Percentiles rank a stretch among this genome's conserved stretches.
phyloP scores from a whole-genome alignment of 1,140 invertebrate species.

The Bombus confusus region DNA sequence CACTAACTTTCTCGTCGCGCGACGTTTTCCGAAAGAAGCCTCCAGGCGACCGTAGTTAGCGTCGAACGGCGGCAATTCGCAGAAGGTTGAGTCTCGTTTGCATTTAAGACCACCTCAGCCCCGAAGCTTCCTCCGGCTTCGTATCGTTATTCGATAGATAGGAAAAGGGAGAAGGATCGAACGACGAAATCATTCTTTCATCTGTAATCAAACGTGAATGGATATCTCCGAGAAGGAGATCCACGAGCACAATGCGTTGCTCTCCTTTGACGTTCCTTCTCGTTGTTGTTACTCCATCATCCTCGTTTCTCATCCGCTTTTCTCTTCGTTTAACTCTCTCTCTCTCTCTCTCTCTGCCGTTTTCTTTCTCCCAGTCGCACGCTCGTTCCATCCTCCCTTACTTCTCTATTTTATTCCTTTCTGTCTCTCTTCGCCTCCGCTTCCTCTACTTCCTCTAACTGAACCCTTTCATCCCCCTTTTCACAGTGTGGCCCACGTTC shows the following conservation, averaged over 20 bases:
- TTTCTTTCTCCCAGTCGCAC: not conserved
- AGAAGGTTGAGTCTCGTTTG: conserved; percentile 6
- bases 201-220: conserved; percentile 14
- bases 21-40: too few species aligned
- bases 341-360: not conserved
- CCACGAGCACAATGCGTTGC: conserved; percentile 12
- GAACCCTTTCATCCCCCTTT: conserved; percentile 25
- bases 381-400: not conserved
- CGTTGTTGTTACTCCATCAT: conserved; percentile 5
- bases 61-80: conserved; percentile 25
- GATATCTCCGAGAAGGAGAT: not conserved
- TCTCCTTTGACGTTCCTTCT: conserved; percentile 13
- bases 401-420: not conserved
- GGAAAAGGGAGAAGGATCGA: not conserved
- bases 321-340: not conserved
- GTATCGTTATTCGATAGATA: not conserved
- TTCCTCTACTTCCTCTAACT: conserved; percentile 1
- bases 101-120: not conserved
- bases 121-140: not conserved
- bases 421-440: not conserved
- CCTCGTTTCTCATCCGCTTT: not conserved
- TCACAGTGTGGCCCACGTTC: conserved; percentile 43
- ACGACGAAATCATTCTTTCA: conserved; percentile 22
- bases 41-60: not conserved
- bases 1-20: not conserved